Base-by-base conservation (phyloP, 2,113 vertebrate species). In the Dasypus novemcinctus region DNA sequence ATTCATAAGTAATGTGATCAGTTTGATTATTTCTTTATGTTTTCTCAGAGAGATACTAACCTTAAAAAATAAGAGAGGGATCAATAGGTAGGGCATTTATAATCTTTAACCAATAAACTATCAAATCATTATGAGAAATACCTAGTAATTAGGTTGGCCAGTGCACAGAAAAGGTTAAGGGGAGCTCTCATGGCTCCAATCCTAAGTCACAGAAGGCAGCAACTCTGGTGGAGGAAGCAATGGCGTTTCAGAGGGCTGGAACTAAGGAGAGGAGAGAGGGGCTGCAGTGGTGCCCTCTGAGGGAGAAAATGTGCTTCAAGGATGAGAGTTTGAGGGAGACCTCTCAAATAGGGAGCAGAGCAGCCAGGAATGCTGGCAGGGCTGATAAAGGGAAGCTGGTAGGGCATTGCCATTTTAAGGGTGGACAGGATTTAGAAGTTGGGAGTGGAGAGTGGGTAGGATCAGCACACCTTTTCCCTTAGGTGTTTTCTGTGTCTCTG, bases 41-140 rank as follows among this genome's bases (percentile, higher is more conserved):
- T 95, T 68, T 79, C 17, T 89, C 61, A 69, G 38, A 86, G 54
- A 80, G 82, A 93, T 68, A 78, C 17, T 93, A 36, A 82, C 17
- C 54, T 85, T 85, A 25, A 14, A 49, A 21, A 59, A 29, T 81
- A 12, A 17, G 7, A 66, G 27, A 68, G 10, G 25, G 75, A 20
- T 46, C 59, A 81, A 0, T 57, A 72, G 27, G 23, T 69, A 14
- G n/a, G 15, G 7, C 33, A 76, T 94, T 68, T 75, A 66, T 36
- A 46, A 43, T 49, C 23, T 84, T 87, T 61, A 78, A 46, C 49
- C 18, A 4, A 14, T 4, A 18, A 61, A 31, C 88, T 81, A 18
- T 25, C 29, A 80, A 80, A 61, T 61, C 59, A 76, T 21, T 61
- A 29, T 17, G 23, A 9, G 20, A n/a, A n/a, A n/a, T n/a, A n/a